These are phyloP conservation scores for Holcopasites calliopsidis DNA, from an alignment of 1,140 invertebrate species.

Conservation along the genomic window DNA sequence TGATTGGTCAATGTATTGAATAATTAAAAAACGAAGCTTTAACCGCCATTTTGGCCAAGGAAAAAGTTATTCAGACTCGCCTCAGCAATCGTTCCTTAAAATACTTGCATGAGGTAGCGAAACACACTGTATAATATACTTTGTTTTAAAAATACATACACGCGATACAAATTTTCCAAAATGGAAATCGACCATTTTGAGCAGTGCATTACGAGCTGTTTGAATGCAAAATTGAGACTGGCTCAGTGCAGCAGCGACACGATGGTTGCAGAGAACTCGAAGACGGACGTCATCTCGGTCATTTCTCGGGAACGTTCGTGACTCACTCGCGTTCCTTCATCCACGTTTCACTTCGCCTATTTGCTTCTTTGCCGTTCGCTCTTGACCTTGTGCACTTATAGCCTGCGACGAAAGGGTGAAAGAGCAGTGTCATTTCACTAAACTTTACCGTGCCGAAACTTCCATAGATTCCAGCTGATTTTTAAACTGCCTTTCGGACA, in stretches of 20 bases:
- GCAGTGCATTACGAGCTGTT: background rate
- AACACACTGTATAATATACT: too few relatives aligned
- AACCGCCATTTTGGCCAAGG: too few relatives aligned
- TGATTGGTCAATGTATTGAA: too few relatives aligned
- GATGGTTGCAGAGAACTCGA: background rate
- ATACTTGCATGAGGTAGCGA: too few relatives aligned
- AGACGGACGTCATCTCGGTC: background rate
- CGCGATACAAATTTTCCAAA: too few relatives aligned
- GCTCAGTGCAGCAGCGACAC: background rate
- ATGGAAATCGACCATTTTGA: too few relatives aligned
- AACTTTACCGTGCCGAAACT: background rate
- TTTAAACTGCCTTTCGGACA: background rate
- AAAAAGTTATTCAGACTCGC: too few relatives aligned
- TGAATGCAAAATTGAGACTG: background rate
- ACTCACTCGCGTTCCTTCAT: conserved; percentile 22
- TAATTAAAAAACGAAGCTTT: too few relatives aligned
- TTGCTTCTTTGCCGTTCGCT: background rate
- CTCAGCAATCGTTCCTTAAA: too few relatives aligned
- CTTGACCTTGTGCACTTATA: conserved; percentile 23
- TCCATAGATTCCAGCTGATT: background rate
- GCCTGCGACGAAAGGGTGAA: background rate
- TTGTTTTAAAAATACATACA: too few relatives aligned
- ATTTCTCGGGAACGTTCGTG: background rate
- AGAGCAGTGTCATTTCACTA: background rate
- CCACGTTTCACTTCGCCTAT: conserved; percentile 6